Evolutionary conservation across 92 coral and sea anemone genomes (phyloP), one percentile per base, ranked within the genome.

Genomic region (Zoanthus solanderi): DNA sequence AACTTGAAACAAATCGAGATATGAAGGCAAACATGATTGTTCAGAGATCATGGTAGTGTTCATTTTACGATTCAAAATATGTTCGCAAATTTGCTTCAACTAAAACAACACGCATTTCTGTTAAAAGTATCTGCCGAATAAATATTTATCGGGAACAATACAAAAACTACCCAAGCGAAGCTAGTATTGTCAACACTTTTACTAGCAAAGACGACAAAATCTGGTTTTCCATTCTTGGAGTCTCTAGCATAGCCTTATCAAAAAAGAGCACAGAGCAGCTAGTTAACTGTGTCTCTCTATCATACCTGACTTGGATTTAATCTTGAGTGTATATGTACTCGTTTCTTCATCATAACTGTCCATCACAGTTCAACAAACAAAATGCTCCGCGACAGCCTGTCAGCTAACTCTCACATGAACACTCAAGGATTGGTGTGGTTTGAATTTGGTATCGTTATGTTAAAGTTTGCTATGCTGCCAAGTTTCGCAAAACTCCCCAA

Each of bases 291-390:
- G 42, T 9, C 10, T 31, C 15, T 81, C 75, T 45, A 66, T 6
- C 85, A 52, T 81, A 81, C 85, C 85, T 81, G 85, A 81, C 74
- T 81, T 81, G n/a, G 85, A 81, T 44, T 81, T 81, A 14, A 81
- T 81, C 85, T 81, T 81, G 45, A 81, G 85, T 6, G 85, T 67
- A 29, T 81, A 81, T 44, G 85, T 81, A 50, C 85, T 81, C 6
- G 85, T 81, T 81, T 66, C 75, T 18, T 81, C 85, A 44, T 81
- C 85, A 45, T 65, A 45, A 12, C 65, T 73, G 7, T 81, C 85
- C 85, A 81, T 81, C 75, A 81, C 75, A 32, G 75, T 45, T 81
- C 71, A 69, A 50, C 75, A n/a, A 81, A 66, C 85, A 81, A 81
- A 77, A 81, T 81, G 17, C 29, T 7, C 85, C 60, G 85, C 58